Evolutionary conservation across 2,113 vertebrate species (phyloP).

Genomic region (Theristicus caerulescens): DNA sequence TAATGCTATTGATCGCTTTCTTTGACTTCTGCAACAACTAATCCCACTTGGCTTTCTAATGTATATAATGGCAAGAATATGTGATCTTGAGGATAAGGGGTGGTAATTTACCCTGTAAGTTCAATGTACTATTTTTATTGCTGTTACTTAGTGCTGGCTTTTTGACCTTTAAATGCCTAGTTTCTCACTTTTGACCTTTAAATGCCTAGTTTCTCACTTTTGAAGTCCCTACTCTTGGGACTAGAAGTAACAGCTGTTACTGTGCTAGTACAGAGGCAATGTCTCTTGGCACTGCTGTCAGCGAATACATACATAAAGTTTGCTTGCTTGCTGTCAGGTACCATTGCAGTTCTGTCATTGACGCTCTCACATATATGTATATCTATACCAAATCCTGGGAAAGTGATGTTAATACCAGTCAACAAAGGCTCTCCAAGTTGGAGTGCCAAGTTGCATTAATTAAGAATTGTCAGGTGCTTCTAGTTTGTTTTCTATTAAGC

Average conservation of each 20-base stretch:
- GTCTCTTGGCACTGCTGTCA: background rate
- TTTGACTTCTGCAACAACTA: background rate
- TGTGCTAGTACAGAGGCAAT: background rate
- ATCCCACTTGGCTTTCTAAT: background rate
- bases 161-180: background rate
- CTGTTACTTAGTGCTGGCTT: background rate
- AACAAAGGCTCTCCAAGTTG: background rate
- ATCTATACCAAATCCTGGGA: background rate
- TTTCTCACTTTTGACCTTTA: background rate
- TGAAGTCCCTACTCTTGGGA: no score
- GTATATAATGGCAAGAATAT: background rate
- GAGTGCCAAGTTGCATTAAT: background rate
- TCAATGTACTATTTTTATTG: background rate
- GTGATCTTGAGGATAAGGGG: background rate
- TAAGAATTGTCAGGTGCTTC: background rate
- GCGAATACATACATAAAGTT: background rate
- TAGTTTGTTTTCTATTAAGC: background rate
- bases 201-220: background rate
- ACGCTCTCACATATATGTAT: accelerated
- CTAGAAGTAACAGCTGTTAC: background rate
- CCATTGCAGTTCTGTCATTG: background rate
- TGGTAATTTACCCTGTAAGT: background rate
- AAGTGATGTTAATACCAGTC: background rate
- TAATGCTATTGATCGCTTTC: background rate
- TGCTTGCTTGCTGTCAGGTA: background rate